Base-by-base conservation (phyloP, 2,113 vertebrate species). In the Marcusenius ussheri region DNA sequence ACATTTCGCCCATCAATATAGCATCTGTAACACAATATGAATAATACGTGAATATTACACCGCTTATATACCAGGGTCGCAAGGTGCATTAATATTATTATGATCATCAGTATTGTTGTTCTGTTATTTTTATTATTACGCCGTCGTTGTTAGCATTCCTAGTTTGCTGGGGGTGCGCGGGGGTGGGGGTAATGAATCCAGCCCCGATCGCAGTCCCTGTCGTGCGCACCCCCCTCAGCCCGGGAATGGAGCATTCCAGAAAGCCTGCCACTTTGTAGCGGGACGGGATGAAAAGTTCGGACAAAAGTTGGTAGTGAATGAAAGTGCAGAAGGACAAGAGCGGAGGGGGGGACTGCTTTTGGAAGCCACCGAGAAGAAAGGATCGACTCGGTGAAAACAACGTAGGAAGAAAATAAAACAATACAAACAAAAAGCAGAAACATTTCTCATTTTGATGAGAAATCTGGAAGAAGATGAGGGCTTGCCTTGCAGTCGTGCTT, bases 251-350 rank as follows among this genome's bases (percentile, higher is more conserved):
- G 88, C 91, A 77, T 89, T 91, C 93, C 93, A 90, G 83, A 84
- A 74, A 35, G 8, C 27, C 70, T 13, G 87, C 24, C 49, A 83
- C 90, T 88, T 47, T 89, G 89, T 53, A 91, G 91, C 91, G 92
- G 92, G 90, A 91, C 87, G 88, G 91, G 91, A 92, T 91, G 90
- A 91, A 83, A 80, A 90, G 93, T 92, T 91, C 90, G 88, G 91
- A 91, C 90, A 90, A 87, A 91, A 93, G 91, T 92, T 91, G 80
- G 35, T n/a, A 89, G 53, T 87, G 90, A 92, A 88, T 89, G 91
- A 93, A 90, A 91, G 90, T 90, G 89, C 51, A 45, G 85, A 39
- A 85, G 24, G 31, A 46, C 17, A 31, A 42, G 46, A 27, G 45
- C 66, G 92, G 15, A 53, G 50, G 39, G 70, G 66, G 62, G 70